phyloP scores from a whole-genome alignment of 64 coral and sea anemone species.

The Stichodactyla mertensii region DNA sequence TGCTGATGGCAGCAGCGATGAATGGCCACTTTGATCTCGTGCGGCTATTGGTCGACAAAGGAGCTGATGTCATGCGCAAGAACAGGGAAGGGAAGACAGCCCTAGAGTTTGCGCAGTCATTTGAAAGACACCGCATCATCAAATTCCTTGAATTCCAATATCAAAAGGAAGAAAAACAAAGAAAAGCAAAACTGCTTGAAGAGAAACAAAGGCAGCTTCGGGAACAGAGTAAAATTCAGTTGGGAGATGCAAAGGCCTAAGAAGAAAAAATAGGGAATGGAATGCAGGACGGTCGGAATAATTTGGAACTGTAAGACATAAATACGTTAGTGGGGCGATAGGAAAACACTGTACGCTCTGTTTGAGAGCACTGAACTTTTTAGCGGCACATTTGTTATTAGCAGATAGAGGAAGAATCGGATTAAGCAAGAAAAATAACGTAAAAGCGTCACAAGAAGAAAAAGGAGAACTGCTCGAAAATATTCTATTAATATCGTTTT shows the following conservation, averaged over 20 bases:
- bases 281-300: neutral
- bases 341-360: neutral
- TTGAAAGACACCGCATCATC: constrained; percentile 78
- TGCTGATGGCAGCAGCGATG: constrained; percentile 87
- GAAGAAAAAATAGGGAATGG: neutral
- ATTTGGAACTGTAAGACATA: neutral
- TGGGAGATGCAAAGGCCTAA: neutral
- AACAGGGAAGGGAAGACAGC: constrained; percentile 91
- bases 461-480: no score
- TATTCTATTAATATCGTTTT: no score
- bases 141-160: constrained; percentile 83
- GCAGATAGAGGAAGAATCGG: neutral
- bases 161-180: constrained; percentile 80
- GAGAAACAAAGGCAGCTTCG: constrained; percentile 37
- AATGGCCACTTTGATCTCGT: constrained; percentile 86
- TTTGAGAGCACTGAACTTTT: neutral
- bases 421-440: no score
- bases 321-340: neutral
- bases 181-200: constrained; percentile 82
- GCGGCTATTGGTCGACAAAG: constrained; percentile 75
- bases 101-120: constrained; percentile 74
- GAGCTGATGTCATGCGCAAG: constrained; percentile 64
- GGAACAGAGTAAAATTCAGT: constrained; percentile 14
- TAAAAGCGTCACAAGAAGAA: no score
- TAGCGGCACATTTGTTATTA: neutral